Percentiles rank a stretch among this genome's conserved stretches.
Evolutionary conservation across 2,113 vertebrate species (phyloP).

Genomic region (Corythoichthys haematopterus): DNA sequence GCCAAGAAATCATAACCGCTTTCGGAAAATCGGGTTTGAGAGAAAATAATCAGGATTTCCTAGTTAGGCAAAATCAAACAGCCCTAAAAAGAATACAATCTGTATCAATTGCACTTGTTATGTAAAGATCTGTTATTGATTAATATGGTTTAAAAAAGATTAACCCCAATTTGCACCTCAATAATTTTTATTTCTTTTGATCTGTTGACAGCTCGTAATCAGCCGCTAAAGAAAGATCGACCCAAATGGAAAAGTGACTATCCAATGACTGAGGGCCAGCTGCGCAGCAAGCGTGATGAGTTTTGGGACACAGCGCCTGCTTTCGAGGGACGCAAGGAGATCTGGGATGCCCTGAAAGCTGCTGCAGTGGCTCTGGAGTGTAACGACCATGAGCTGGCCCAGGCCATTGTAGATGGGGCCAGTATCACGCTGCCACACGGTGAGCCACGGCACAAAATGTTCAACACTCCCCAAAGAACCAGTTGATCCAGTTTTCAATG

Average conservation of each 20-base stretch:
- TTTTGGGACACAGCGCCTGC: constrained; percentile 98
- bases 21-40: no score
- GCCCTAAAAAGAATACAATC: no score
- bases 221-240: constrained; percentile 92
- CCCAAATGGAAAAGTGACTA: constrained; percentile 98
- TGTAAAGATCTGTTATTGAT: no score
- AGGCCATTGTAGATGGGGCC: constrained; percentile 95
- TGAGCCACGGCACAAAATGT: constrained; percentile 55
- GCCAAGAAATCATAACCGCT: no score
- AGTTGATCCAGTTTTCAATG: background rate
- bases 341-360: constrained; percentile 97
- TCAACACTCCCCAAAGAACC: background rate
- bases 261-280: constrained; percentile 95
- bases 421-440: constrained; percentile 96
- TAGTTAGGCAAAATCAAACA: no score
- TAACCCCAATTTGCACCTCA: no score
- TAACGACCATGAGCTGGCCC: constrained; percentile 90
- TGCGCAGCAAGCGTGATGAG: constrained; percentile 95
- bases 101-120: no score
- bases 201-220: constrained; percentile 80
- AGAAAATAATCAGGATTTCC: no score
- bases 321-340: constrained; percentile 97
- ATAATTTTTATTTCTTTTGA: background rate
- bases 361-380: constrained; percentile 88
- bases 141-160: no score